Percentiles rank a stretch among this genome's conserved stretches.
phyloP scores from a whole-genome alignment of 1,140 invertebrate species.

The Brachionus angularis region DNA sequence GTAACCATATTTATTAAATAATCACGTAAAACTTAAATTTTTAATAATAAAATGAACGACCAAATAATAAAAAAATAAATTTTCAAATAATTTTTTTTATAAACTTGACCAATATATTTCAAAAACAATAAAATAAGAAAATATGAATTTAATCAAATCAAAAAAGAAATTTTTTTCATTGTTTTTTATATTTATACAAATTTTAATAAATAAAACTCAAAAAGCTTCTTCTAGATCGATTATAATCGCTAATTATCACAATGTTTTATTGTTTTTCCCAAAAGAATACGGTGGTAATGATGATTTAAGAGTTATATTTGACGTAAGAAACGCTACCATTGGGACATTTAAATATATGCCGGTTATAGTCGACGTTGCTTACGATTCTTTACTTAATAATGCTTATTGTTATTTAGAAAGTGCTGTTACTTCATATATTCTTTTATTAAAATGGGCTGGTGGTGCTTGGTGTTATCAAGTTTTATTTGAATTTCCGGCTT shows the following conservation, averaged over 20 bases:
- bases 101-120: too few species aligned
- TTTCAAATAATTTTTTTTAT: too few species aligned
- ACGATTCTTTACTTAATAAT: conserved; percentile 37
- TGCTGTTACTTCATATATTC: conserved; percentile 20
- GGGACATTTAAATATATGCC: conserved; percentile 40
- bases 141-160: too few species aligned
- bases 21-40: too few species aligned
- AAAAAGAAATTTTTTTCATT: too few species aligned
- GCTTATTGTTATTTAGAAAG: conserved; percentile 40
- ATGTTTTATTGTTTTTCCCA: conserved; percentile 31
- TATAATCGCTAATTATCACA: conserved; percentile 42
- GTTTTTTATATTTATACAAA: too few species aligned
- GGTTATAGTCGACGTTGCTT: conserved; percentile 34
- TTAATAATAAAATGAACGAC: too few species aligned
- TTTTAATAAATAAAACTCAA: too few species aligned
- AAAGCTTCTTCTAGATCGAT: background rate
- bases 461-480: conserved; percentile 36
- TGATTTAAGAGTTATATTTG: conserved; percentile 33
- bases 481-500: conserved; percentile 39
- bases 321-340: conserved; percentile 9
- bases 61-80: too few species aligned
- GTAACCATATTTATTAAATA: too few species aligned
- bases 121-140: too few species aligned
- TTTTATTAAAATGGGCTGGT: conserved; percentile 29
- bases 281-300: conserved; percentile 41